Percentiles rank a stretch among this genome's conserved stretches.
Conservation (phyloP, 1,140 invertebrate species). For the Gonatopus flavifemur region DNA sequence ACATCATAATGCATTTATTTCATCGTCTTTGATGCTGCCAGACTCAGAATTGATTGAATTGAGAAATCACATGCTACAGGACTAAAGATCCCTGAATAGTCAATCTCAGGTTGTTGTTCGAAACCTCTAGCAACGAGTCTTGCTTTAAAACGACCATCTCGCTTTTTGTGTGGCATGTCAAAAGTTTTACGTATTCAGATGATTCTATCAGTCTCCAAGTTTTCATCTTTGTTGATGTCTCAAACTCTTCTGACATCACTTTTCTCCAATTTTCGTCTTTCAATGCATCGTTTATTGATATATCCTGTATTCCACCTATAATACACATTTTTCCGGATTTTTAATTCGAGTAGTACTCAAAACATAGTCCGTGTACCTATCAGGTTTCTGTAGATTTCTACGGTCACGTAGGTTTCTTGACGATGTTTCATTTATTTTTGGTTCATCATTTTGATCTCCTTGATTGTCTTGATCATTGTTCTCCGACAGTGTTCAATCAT, state of each 20-base stretch:
- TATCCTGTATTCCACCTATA: background rate
- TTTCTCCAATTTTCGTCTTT: background rate
- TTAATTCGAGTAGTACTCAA: too few species aligned
- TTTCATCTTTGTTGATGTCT: background rate
- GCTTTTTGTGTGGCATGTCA: background rate
- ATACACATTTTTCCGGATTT: too few species aligned
- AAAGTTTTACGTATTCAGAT: background rate
- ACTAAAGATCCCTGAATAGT: background rate
- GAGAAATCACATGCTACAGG: constrained; percentile 2
- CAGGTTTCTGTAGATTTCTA: too few species aligned
- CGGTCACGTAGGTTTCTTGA: too few species aligned
- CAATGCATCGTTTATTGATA: background rate
- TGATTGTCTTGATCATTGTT: too few species aligned
- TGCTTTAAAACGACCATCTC: background rate
- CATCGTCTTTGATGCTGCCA: constrained; percentile 1
- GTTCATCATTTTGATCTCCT: too few species aligned
- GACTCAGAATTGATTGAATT: background rate
- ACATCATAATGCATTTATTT: constrained; percentile 4
- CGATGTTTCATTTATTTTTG: too few species aligned
- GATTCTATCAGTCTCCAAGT: background rate
- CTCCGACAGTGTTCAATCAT: too few species aligned
- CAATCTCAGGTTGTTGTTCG: background rate
- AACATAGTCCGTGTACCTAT: too few species aligned
- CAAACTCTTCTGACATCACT: background rate
- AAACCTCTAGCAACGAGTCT: background rate